Evolutionary conservation across 1,140 invertebrate species (phyloP).

Genomic region (Ridgeia piscesae): DNA sequence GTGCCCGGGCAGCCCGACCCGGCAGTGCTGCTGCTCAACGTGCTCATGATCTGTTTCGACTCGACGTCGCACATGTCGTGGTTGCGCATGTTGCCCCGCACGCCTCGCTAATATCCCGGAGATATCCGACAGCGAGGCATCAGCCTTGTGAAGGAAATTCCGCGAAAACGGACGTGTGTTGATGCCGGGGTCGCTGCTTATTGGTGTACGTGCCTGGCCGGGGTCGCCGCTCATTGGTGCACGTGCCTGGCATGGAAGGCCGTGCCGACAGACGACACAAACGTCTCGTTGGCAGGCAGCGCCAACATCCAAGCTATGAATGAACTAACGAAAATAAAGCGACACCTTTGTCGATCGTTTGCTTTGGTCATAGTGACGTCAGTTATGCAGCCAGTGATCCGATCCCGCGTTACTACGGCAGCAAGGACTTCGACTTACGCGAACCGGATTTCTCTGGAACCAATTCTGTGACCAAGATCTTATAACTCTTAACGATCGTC

Average conservation of each 20-base stretch:
- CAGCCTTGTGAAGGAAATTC: constrained; percentile 66
- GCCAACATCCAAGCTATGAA: constrained; percentile 70
- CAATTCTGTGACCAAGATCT: constrained; percentile 51
- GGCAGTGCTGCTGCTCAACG: too few species aligned
- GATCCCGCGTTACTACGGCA: constrained; percentile 74
- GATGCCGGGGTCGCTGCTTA: constrained; percentile 88
- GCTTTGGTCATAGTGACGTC: constrained; percentile 64
- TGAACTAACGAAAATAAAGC: constrained; percentile 62
- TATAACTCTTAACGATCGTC: constrained; percentile 64
- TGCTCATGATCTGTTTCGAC: too few species aligned
- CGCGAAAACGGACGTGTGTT: constrained; percentile 73
- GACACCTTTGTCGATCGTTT: constrained; percentile 67
- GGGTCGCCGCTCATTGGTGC: too few species aligned
- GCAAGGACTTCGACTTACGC: constrained; percentile 80
- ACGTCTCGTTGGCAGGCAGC: constrained; percentile 64
- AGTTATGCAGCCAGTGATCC: constrained; percentile 67
- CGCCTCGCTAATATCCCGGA: too few species aligned
- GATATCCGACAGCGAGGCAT: constrained; percentile 61
- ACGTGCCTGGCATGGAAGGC: constrained; percentile 76
- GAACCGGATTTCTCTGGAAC: constrained; percentile 71
- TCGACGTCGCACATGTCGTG: too few species aligned
- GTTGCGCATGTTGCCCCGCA: too few species aligned
- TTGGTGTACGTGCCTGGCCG: constrained; percentile 96
- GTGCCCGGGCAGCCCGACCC: too few species aligned
- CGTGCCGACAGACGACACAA: constrained; percentile 55